phyloP scores from a whole-genome alignment of 2,888 invertebrate genomes.

The Latheticus oryzae region DNA sequence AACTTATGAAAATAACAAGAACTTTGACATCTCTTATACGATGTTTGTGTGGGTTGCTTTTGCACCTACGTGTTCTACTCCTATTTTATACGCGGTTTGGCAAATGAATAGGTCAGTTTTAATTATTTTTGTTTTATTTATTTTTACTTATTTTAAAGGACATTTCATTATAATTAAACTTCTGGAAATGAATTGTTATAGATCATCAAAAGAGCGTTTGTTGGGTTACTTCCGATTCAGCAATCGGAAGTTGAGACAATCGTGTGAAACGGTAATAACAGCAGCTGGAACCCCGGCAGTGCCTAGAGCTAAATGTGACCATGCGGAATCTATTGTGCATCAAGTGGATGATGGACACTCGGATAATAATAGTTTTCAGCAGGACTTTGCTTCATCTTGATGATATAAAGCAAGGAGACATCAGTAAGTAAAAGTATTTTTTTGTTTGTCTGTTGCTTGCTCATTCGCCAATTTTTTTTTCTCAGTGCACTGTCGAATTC shows the following conservation, averaged over 20 bases:
- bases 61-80: constrained; percentile 75
- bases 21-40: constrained; percentile 76
- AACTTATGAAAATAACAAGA: constrained; percentile 75
- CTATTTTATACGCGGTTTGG: constrained; percentile 74
- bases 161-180: constrained; percentile 20
- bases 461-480: too few species aligned
- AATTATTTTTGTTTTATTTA: constrained; percentile 3
- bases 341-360: constrained; percentile 52
- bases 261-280: constrained; percentile 64
- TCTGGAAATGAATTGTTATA: constrained; percentile 53
- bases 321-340: constrained; percentile 50
- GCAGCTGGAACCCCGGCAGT: constrained; percentile 57
- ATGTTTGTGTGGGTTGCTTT: constrained; percentile 79
- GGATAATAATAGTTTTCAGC: constrained; percentile 57
- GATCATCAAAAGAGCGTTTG: constrained; percentile 70
- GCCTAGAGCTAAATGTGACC: constrained; percentile 48
- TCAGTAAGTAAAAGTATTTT: constrained; percentile 39
- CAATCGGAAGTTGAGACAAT: constrained; percentile 63
- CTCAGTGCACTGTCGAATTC: too few species aligned
- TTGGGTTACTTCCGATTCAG: constrained; percentile 70
- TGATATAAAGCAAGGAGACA: constrained; percentile 46
- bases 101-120: constrained; percentile 72
- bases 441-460: too few species aligned
- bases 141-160: not conserved
- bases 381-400: constrained; percentile 62